Base-by-base conservation (phyloP, 2,888 invertebrate genomes). In the Idaea biselata region DNA sequence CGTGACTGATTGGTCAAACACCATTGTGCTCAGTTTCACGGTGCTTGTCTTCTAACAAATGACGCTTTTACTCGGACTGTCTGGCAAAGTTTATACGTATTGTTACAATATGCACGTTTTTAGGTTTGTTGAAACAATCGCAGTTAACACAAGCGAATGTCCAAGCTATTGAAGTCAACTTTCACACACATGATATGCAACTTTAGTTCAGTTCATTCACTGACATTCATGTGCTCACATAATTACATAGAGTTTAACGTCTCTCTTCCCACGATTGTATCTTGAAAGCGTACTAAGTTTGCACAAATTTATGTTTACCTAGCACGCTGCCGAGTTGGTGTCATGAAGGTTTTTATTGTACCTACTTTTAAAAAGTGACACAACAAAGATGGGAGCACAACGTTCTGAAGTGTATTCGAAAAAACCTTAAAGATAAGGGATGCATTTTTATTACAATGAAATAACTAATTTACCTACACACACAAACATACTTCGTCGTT, bases 201-300 rank as follows among this genome's bases (percentile, higher is more conserved):
- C 74, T 78, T 68, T 79, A 77, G 77, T 79, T 79, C 79, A 72
- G 82, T 82, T 79, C 80, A 80, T 83, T 83, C 82, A 77, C 82
- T 81, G 81, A 79, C 82, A 81, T 86, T 84, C 82, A 82, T 81
- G 81, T 83, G 80, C 83, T 81, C 78, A 79, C 82, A 86, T 83
- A 87, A 88, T 88, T 86, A 87, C 81, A 79, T 81, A 77, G 80
- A 80, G 79, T 83, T 85, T 80, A 84, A 84, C 81, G 81, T 84
- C 78, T 85, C 77, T 79, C 82, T 88, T 89, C 88, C 85, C 90
- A 89, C 90, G 85, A 88, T 87, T 81, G 80, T 87, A 85, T 85
- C 85, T 80, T 78, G 75, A 73, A 74, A 80, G 77, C 73, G 74
- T 78, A 78, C 78, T 75, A 76, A 81, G 80, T 82, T 83, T 81